Evolutionary conservation across 2,113 vertebrate genomes (phyloP), one percentile per base, ranked within the genome.

Genomic region (Chaetodon auriga): DNA sequence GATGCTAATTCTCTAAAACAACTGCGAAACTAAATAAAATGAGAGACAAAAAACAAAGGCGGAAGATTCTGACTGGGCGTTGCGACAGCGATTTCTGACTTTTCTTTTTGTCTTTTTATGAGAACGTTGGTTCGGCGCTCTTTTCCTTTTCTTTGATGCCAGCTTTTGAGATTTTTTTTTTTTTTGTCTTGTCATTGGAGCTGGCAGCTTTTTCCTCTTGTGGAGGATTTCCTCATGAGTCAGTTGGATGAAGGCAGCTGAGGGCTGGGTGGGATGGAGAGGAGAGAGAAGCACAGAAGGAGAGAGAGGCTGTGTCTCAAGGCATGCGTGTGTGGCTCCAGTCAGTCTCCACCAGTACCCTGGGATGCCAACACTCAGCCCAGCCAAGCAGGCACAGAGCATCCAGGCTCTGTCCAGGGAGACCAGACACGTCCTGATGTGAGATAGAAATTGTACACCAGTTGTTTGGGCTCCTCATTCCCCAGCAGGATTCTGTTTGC

Each of bases 1-100:
- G 90, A 92, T 92, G 91, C 80, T 90, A 91, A 91, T 95, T 93
- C 82, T 84, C 65, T 83, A 86, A 94, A 95, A 94, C 87, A 93
- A 92, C 80, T 80, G 89, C 72, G 69, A 94, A 94, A 92, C 86
- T 81, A 87, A 93, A 92, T 87, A 87, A 90, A 92, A 90, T 77
- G 74, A 84, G 75, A 81, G 87, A 74, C 65, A 66, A 83, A 90
- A 94, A 92, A 88, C 83, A 91, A 90, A 90, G 79, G 76, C 35
- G 36, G 77, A 83, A 78, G 80, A 89, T 84, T 83, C 87, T 14
- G 57, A 83, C 81, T 82, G 82, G 89, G 92, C 55, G 81, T 87
- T 92, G 88, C 84, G 64, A 80, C 48, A 7, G 49, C 38, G 2
- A 58, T 87, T 90, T 92, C 78, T 86, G 68, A 87, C 80, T 86